Conservation (phyloP, 2,888 invertebrate species). For the Melanotus villosus region DNA sequence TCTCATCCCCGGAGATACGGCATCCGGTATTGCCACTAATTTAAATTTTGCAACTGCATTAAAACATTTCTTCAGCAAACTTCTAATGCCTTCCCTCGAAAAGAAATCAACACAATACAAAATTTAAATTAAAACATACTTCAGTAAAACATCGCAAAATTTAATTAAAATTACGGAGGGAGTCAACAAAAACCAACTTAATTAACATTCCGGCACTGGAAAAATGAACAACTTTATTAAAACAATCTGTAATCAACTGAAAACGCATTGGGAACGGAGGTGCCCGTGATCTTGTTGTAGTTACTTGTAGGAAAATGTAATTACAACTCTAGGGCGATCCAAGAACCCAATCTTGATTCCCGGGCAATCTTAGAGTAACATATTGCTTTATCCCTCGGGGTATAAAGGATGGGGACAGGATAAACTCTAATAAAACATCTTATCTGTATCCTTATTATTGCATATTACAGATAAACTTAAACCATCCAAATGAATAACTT, state of each 20-base stretch:
- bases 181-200: conserved; percentile 22
- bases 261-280: conserved; percentile 9
- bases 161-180: conserved; percentile 26
- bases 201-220: conserved; percentile 10
- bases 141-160: conserved; percentile 1
- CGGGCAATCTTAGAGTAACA: conserved; percentile 36
- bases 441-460: conserved; percentile 30
- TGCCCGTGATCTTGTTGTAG: conserved; percentile 11
- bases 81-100: neutral
- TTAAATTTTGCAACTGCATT: too few relatives aligned
- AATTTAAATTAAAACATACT: conserved; percentile 18
- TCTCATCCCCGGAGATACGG: too few relatives aligned
- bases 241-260: conserved; percentile 23
- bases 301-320: conserved; percentile 33
- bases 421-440: conserved; percentile 23
- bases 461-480: conserved; percentile 3
- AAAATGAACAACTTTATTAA: conserved; percentile 19
- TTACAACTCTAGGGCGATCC: conserved; percentile 34
- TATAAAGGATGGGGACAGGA: conserved; percentile 22
- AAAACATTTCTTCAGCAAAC: too few relatives aligned
- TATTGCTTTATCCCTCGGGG: conserved; percentile 38
- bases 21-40: too few relatives aligned
- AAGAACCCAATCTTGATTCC: conserved; percentile 35
- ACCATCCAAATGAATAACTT: neutral
- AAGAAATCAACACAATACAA: conserved; percentile 2